Conservation (phyloP, 1,140 invertebrate species). For the Meloidogyne floridensis region DNA sequence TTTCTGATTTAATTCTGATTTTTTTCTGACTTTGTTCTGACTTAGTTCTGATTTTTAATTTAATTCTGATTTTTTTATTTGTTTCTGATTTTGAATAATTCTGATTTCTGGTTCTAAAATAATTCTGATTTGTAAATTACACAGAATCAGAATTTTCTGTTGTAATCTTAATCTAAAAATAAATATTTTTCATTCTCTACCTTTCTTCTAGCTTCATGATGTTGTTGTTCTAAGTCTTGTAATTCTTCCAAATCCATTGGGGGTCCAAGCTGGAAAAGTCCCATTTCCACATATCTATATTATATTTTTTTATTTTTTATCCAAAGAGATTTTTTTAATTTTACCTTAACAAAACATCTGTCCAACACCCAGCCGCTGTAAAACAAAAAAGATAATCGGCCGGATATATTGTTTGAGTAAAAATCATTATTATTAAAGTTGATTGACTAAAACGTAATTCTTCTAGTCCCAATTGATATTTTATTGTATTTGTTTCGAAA, state of each 20-base stretch:
- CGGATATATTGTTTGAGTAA: constrained; percentile 65
- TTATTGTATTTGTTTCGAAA: constrained; percentile 58
- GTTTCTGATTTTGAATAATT: no score
- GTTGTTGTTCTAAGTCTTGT: constrained; percentile 20
- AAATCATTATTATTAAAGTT: constrained; percentile 62
- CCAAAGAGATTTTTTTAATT: not conserved
- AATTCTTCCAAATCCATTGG: constrained; percentile 34
- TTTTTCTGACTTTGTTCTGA: no score
- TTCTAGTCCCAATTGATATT: constrained; percentile 61
- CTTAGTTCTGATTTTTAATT: no score
- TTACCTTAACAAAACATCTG: constrained; percentile 55
- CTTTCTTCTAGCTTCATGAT: not conserved
- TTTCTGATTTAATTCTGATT: no score
- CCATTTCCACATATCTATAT: constrained; percentile 58
- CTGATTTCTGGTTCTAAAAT: no score
- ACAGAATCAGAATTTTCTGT: no score
- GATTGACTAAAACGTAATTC: constrained; percentile 55
- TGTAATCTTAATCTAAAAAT: not conserved
- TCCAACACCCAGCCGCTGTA: constrained; percentile 62
- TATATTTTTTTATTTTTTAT: not conserved
- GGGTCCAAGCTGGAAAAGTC: constrained; percentile 59
- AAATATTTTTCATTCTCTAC: not conserved
- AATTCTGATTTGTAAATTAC: no score
- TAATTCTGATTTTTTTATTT: no score
- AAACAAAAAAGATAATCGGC: constrained; percentile 63